A percentile compares a stretch with the other conserved stretches of the same genome.
phyloP scores from a whole-genome alignment of 2,888 invertebrate genomes.

The Pachycephus smyrnensis region DNA sequence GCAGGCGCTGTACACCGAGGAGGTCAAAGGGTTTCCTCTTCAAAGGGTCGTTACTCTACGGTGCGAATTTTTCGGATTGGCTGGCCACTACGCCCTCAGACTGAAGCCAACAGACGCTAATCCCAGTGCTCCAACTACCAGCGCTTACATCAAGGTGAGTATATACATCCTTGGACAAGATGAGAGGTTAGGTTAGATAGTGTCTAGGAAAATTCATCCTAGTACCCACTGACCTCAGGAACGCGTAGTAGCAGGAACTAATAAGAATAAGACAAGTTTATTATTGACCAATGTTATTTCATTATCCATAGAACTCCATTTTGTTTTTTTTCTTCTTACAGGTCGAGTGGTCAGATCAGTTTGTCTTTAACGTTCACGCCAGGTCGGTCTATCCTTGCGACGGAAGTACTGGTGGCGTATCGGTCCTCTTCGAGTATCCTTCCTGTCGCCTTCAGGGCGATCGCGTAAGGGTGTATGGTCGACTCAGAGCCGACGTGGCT shows the following conservation, averaged over 20 bases:
- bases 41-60: slow-evolving; percentile 74
- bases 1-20: slow-evolving; percentile 82
- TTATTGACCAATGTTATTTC: too few relatives aligned
- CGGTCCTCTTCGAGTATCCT: slow-evolving; percentile 87
- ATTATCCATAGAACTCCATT: not conserved
- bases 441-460: slow-evolving; percentile 84
- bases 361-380: slow-evolving; percentile 86
- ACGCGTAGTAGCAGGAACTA: not conserved
- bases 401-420: slow-evolving; percentile 74
- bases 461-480: slow-evolving; percentile 83
- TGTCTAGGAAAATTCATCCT: not conserved
- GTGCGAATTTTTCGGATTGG: slow-evolving; percentile 85
- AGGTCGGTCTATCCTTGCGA: slow-evolving; percentile 87
- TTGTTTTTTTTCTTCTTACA: slow-evolving; percentile 52
- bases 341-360: slow-evolving; percentile 89
- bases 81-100: slow-evolving; percentile 84
- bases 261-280: not conserved
- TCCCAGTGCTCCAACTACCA: slow-evolving; percentile 74
- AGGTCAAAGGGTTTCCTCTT: slow-evolving; percentile 80
- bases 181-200: too few relatives aligned
- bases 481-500: slow-evolving; percentile 77
- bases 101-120: slow-evolving; percentile 76
- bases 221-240: not conserved
- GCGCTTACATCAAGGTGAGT: slow-evolving; percentile 77
- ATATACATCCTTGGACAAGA: not conserved